Evolutionary conservation across 2,888 invertebrate genomes (phyloP).

Genomic region (Troides oblongomaculatus): DNA sequence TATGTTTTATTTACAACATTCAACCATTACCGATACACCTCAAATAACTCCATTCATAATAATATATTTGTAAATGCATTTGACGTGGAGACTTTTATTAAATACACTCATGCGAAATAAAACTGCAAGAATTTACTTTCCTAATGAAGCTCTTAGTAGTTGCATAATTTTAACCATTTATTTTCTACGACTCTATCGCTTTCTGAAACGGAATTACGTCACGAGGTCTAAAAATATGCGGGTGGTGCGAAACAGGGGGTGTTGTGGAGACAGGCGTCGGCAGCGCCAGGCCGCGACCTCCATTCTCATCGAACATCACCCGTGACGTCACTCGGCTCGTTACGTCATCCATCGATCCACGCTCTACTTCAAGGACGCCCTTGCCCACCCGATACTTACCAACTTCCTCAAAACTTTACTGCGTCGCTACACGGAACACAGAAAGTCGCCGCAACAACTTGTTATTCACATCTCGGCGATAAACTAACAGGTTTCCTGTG

Average conservation of each 20-base stretch:
- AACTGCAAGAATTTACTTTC: constrained; percentile 24
- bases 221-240: constrained; percentile 68
- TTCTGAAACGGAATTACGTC: constrained; percentile 65
- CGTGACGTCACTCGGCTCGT: constrained; percentile 66
- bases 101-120: constrained; percentile 24
- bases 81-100: constrained; percentile 16
- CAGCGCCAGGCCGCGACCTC: constrained; percentile 54
- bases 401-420: constrained; percentile 56
- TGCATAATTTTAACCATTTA: constrained; percentile 46
- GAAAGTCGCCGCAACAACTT: constrained; percentile 24
- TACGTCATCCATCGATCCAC: constrained; percentile 75
- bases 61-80: no score
- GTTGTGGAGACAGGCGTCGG: constrained; percentile 45
- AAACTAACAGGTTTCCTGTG: constrained; percentile 24
- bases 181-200: constrained; percentile 47
- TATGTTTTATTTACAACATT: no score
- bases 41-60: no score
- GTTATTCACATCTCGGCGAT: constrained; percentile 21
- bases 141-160: constrained; percentile 19
- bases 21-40: no score
- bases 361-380: constrained; percentile 72
- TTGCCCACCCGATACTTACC: constrained; percentile 56
- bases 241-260: constrained; percentile 58
- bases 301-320: constrained; percentile 52
- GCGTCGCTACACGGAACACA: constrained; percentile 27